Evolutionary conservation across 1,140 invertebrate species (phyloP), one percentile per base, ranked within the genome.

Genomic region (Melanaphis sacchari): DNA sequence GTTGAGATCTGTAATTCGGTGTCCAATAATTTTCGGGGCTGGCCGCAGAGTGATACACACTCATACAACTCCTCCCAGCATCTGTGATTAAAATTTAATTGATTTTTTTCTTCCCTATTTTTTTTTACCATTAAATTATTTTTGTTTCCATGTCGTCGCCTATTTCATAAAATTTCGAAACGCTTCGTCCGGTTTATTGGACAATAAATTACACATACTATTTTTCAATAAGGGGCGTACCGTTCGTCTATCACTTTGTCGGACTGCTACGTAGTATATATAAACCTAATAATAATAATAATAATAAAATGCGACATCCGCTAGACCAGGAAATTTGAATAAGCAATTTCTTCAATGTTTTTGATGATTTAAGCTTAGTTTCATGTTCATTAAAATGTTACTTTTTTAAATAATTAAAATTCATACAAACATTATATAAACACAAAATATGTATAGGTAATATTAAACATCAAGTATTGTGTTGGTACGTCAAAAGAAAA

Each of bases 51-150:
- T 93, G 91, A 93, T 93, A 93, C 41, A 91, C 90, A 15, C 91
- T 46, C 31, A 9, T 36, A 52, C 59, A 81, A 52, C 91, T 93
- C 91, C 91, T 93, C 91, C 91, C 91, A 84, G 43, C 88, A 38
- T 46, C 76, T 46, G 91, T 93, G 76, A 93, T 93, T 84, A 93
- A 93, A 93, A 93, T 93, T 93, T 93, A 93, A 93, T 93, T 84
- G 91, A 93, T 92, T 92, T 93, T 90, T 46, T 91, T 76, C 52
- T 91, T 91, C 26, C 54, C 46, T 90, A 11, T 90, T 90, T 49
- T 52, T 90, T 49, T 90, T 40, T 91, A 36, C 41, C 43, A 91
- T 91, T 81, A 91, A 52, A 46, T 41, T 89, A 66, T 66, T 76
- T 46, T 76, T 41, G 36, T 91, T 81, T 82, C 66, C 41, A 81